Percentiles rank a stretch among this genome's conserved stretches.
phyloP scores from a whole-genome alignment of 2,797 vertebrate genomes.

The Pipistrellus pipistrellus region DNA sequence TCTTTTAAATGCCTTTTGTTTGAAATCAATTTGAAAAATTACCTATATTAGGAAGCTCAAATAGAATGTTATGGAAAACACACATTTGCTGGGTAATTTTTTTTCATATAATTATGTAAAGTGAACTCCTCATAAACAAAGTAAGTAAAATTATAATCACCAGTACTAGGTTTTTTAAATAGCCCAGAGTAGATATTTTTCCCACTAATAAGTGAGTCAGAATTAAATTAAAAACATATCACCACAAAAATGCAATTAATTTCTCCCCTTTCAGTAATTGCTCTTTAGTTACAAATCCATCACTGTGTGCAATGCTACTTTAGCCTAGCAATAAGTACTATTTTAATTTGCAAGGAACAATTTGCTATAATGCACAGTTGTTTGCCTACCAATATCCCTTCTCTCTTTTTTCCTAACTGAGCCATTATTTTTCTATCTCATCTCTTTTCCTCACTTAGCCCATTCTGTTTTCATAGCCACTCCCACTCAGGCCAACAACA shows the following conservation, averaged over 20 bases:
- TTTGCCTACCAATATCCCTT: neutral
- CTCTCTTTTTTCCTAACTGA: neutral
- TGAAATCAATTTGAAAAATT: slow-evolving; percentile 70
- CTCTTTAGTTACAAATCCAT: neutral
- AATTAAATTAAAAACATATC: slow-evolving; percentile 68
- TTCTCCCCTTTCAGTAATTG: neutral
- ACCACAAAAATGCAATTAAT: slow-evolving; percentile 50
- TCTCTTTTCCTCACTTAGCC: neutral
- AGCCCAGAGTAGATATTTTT: slow-evolving; percentile 31
- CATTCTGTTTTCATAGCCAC: slow-evolving; percentile 5
- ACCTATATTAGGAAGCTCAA: slow-evolving; percentile 34
- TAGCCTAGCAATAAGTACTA: neutral
- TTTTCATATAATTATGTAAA: slow-evolving; percentile 71
- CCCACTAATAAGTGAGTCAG: slow-evolving; percentile 48
- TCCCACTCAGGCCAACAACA: neutral
- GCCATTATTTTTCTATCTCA: neutral
- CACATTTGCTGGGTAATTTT: slow-evolving; percentile 68
- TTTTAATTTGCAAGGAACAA: slow-evolving; percentile 12
- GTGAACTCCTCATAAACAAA: slow-evolving; percentile 70
- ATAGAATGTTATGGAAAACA: slow-evolving; percentile 53
- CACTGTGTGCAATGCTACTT: neutral
- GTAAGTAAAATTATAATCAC: slow-evolving; percentile 58
- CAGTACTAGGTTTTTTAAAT: slow-evolving; percentile 63
- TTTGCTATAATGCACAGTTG: neutral
- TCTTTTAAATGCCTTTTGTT: slow-evolving; percentile 69